Conservation (phyloP, 2,888 invertebrate species). For the Acleris laterana region DNA sequence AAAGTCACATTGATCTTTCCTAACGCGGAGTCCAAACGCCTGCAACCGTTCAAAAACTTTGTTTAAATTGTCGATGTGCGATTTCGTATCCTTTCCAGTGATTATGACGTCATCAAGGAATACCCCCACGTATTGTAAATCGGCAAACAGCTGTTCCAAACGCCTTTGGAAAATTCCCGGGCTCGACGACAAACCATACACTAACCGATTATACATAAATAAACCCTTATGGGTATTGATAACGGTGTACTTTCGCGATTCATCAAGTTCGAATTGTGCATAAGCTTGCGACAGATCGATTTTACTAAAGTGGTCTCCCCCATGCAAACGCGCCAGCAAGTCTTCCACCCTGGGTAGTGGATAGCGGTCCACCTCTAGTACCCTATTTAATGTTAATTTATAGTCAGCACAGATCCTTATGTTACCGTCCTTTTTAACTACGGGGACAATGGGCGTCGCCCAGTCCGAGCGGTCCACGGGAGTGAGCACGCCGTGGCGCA, state of each 20-base stretch:
- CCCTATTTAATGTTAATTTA: neutral
- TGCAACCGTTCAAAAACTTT: neutral
- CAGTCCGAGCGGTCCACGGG: too few species aligned
- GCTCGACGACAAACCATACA: neutral
- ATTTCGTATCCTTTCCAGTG: neutral
- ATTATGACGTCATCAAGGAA: constrained; percentile 12
- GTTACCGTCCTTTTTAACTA: neutral
- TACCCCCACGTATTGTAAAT: neutral
- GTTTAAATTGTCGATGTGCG: neutral
- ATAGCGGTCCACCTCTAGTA: neutral
- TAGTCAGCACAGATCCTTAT: neutral
- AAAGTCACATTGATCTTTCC: constrained; percentile 2
- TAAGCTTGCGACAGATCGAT: constrained; percentile 1
- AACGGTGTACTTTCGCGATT: neutral
- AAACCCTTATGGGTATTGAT: constrained; percentile 7
- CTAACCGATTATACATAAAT: neutral
- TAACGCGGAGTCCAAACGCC: neutral
- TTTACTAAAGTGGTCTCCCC: neutral
- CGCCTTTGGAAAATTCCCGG: constrained; percentile 1
- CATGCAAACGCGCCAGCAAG: neutral
- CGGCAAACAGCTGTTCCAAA: neutral
- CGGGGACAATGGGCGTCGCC: neutral
- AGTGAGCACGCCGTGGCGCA: neutral
- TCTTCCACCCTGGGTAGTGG: constrained; percentile 5
- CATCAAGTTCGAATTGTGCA: neutral